These are phyloP conservation scores for Dasypolia templi DNA, from an alignment of 2,888 invertebrate species.

Conservation along the genomic window DNA sequence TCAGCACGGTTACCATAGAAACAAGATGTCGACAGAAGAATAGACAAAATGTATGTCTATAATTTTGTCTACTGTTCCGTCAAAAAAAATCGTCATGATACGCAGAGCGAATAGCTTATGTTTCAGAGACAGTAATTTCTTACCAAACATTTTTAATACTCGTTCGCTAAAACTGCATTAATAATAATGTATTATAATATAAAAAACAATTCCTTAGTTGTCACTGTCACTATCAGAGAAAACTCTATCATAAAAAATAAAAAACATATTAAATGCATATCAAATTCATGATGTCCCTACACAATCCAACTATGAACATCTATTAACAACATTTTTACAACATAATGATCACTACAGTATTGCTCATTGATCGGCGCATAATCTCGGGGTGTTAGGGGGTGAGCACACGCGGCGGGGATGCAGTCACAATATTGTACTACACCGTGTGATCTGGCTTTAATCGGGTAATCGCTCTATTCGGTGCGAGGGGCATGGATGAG, in stretches of 20 bases:
- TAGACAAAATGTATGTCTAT: too few species aligned
- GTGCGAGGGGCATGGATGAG: not conserved
- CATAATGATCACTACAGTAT: constrained; percentile 16
- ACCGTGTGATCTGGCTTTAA: constrained; percentile 61
- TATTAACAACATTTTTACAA: constrained; percentile 46
- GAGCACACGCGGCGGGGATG: constrained; percentile 65
- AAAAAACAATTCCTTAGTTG: too few species aligned
- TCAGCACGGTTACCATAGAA: too few species aligned
- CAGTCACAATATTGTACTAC: constrained; percentile 69
- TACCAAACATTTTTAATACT: too few species aligned
- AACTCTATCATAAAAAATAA: too few species aligned
- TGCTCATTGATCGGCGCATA: constrained; percentile 49
- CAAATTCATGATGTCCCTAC: not conserved
- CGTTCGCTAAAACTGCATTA: too few species aligned
- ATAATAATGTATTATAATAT: too few species aligned
- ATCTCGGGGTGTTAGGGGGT: constrained; percentile 52
- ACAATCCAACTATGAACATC: constrained; percentile 12
- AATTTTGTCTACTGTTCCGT: too few species aligned
- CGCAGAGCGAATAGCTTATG: too few species aligned
- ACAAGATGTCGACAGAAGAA: too few species aligned
- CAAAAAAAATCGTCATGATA: too few species aligned
- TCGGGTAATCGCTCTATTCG: constrained; percentile 53
- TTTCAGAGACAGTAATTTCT: too few species aligned
- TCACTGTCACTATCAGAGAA: not conserved
- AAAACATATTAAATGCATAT: not conserved